Base-by-base conservation (phyloP, 2,888 invertebrate genomes). In the Drosophila siamana region DNA sequence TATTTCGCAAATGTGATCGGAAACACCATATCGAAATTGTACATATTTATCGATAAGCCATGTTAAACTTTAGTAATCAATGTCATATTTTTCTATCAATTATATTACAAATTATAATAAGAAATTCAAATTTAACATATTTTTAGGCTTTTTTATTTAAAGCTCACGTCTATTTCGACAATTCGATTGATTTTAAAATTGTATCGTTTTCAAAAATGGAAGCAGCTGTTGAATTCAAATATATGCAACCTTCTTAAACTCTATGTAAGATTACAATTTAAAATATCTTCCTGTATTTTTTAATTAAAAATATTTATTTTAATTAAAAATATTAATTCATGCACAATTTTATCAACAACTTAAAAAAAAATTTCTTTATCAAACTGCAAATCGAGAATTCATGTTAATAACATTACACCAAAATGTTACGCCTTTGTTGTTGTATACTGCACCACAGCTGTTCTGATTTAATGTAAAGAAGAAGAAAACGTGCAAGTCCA, bases 401-500 rank as follows among this genome's bases (percentile, higher is more conserved):
- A 22, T 60, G 55, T 64, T 64, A 56, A 43, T 57, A 52, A 55
- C 61, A 61, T 54, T 24, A 16, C 15, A 43, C 33, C 16, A 43
- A 33, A 43, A 43, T 60, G 46, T 60, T 69, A 51, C 40, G 26
- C 5, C n/a, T 40, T 40, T 54, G 64, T 47, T 59, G 30, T 55
- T 41, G 40, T 51, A 19, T 57, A 9, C 51, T 59, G 69, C 44
- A 50, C 54, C 40, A 41, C 75, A 75, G 75, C 75, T 75, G 75
- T 64, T 79, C 38, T 50, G 46, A 64, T 54, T 69, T 52, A 56
- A 47, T 36, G 28, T 28, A 16, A 75, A 75, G 74, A 79, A 79
- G 80, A 63, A 75, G 74, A 79, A 41, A 44, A 24, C 57, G 70
- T 59, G 80, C 76, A 66, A 63, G 77, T 67, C 84, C 65, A 88